Conservation (phyloP, 1,140 invertebrate genomes). For the Homalodisca vitripennis region DNA sequence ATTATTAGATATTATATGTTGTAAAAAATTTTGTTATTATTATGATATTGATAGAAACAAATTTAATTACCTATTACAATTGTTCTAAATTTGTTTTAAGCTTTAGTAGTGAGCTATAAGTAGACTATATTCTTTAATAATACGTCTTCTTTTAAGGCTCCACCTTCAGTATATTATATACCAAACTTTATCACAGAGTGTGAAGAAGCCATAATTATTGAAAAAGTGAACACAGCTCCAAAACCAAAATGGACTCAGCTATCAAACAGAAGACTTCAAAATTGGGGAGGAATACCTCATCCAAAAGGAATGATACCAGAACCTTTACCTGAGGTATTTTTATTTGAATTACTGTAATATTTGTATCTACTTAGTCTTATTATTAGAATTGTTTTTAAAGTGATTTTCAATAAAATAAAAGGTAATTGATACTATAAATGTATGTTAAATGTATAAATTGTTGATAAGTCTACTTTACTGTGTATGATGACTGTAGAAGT, state of each 20-base stretch:
- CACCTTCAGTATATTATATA: slow-evolving; percentile 78
- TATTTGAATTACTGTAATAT: slow-evolving; percentile 32
- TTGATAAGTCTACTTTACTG: too few species aligned
- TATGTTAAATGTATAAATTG: slow-evolving; percentile 1
- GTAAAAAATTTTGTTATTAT: too few species aligned
- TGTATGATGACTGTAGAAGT: too few species aligned
- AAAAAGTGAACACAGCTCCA: slow-evolving; percentile 74
- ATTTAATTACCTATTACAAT: too few species aligned
- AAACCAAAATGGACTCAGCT: slow-evolving; percentile 97
- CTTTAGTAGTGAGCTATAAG: too few species aligned
- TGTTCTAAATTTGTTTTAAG: too few species aligned
- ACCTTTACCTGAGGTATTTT: slow-evolving; percentile 66
- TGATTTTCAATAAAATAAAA: not conserved
- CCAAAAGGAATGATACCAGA: slow-evolving; percentile 94
- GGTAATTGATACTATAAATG: not conserved
- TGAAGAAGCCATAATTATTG: slow-evolving; percentile 75
- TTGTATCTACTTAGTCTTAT: not conserved
- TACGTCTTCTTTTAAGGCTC: slow-evolving; percentile 56
- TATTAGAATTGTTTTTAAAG: not conserved
- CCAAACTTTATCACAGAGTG: slow-evolving; percentile 83
- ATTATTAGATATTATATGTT: too few species aligned
- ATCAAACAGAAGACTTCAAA: slow-evolving; percentile 86
- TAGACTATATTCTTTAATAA: too few species aligned
- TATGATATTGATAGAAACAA: too few species aligned
- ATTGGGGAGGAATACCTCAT: slow-evolving; percentile 95